phyloP scores from a whole-genome alignment of 2,113 vertebrate species.

The Peromyscus maniculatus region DNA sequence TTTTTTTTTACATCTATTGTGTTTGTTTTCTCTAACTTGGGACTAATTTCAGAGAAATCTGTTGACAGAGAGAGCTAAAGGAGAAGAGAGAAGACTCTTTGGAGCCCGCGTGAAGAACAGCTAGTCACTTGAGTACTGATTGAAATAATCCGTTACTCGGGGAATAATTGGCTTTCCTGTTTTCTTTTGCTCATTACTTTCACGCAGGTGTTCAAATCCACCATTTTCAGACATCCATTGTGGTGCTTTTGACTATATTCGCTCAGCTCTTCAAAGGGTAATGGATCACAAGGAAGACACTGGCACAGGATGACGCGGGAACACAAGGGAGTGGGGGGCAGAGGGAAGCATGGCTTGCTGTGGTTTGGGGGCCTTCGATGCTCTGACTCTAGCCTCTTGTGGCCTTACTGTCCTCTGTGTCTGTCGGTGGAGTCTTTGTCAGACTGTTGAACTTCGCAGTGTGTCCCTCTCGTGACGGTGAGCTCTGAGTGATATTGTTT shows the following conservation, averaged over 20 bases:
- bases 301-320: background rate
- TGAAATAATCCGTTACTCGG: slow-evolving; percentile 42
- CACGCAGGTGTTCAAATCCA: slow-evolving; percentile 65
- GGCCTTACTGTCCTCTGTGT: background rate
- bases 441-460: slow-evolving; percentile 32
- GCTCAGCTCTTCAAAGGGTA: slow-evolving; percentile 13
- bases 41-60: slow-evolving; percentile 31
- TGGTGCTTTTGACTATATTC: slow-evolving; percentile 18
- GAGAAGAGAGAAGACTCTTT: slow-evolving; percentile 17
- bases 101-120: slow-evolving; percentile 3
- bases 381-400: background rate
- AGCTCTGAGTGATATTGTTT: slow-evolving; percentile 58
- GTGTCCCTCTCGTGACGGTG: background rate
- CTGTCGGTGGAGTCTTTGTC: background rate
- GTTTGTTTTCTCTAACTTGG: slow-evolving; percentile 49
- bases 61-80: background rate
- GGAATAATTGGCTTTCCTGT: slow-evolving; percentile 26
- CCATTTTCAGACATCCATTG: background rate
- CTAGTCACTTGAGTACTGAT: background rate
- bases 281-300: slow-evolving; percentile 6
- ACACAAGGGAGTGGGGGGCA: background rate
- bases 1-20: background rate
- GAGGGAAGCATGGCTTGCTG: background rate
- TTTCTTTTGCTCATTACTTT: slow-evolving; percentile 31
- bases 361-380: background rate